Conservation (phyloP, 2,113 vertebrate species). For the Paradoxurus hermaphroditus region DNA sequence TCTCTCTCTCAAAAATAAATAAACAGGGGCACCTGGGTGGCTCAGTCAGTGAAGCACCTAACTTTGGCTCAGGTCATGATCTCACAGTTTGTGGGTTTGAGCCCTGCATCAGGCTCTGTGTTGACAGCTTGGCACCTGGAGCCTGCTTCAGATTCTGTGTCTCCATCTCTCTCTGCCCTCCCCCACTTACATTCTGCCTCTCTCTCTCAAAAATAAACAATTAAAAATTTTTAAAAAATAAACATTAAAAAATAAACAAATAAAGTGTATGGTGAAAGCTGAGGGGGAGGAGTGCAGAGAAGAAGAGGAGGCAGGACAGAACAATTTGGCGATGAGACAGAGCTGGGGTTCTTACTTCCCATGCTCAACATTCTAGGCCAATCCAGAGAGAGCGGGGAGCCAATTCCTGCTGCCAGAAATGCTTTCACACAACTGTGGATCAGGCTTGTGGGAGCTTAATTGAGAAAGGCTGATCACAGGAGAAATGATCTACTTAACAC, state of each 20-base stretch:
- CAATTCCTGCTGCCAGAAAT: conserved; percentile 8
- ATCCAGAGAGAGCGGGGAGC: background rate
- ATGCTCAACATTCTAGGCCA: background rate
- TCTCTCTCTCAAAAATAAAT: too few species aligned
- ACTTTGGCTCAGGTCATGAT: too few species aligned
- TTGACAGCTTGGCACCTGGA: too few species aligned
- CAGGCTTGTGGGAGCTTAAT: conserved; percentile 6
- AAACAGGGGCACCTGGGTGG: too few species aligned
- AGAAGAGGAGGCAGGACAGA: background rate
- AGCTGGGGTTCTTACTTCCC: background rate
- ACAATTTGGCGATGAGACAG: background rate
- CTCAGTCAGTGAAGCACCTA: too few species aligned
- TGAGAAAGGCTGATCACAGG: conserved; percentile 28
- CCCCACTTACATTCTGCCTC: background rate
- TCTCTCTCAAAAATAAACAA: too few species aligned
- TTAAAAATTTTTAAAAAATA: too few species aligned
- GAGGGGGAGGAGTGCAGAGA: background rate
- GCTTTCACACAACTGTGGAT: background rate
- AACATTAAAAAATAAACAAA: background rate
- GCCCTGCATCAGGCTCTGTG: too few species aligned
- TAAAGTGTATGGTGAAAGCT: background rate
- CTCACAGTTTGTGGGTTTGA: too few species aligned
- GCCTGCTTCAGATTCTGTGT: too few species aligned
- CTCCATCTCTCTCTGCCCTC: background rate
- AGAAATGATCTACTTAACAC: conserved; percentile 18